These are phyloP conservation scores for Drosophila pectinifera DNA, from an alignment of 1,140 invertebrate genomes.

Conservation along the genomic window DNA sequence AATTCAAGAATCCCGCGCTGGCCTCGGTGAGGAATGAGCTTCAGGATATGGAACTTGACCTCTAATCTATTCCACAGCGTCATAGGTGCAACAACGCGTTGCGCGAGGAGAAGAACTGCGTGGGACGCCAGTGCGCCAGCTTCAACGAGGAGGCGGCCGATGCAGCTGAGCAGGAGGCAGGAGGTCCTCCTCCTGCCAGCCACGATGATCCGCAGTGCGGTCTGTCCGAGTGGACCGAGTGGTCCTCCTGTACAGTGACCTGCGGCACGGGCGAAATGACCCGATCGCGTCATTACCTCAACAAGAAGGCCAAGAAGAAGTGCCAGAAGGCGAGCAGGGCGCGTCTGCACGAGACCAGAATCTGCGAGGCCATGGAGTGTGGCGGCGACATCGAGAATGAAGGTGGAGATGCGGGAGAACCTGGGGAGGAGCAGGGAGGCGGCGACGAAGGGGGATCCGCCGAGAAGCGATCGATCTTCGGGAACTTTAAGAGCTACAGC, in stretches of 20 bases:
- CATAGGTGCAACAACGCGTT: slow-evolving; percentile 86
- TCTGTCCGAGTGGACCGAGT: slow-evolving; percentile 90
- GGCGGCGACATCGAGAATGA: slow-evolving; percentile 70
- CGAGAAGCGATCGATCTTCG: slow-evolving; percentile 67
- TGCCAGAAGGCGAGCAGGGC: slow-evolving; percentile 77
- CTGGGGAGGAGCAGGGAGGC: slow-evolving; percentile 19
- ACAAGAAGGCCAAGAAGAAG: slow-evolving; percentile 77
- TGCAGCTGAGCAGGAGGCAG: slow-evolving; percentile 40
- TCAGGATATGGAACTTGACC: slow-evolving; percentile 22
- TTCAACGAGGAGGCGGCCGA: slow-evolving; percentile 84
- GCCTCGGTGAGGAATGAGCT: slow-evolving; percentile 75
- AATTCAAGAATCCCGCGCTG: slow-evolving; percentile 86
- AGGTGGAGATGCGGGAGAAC: slow-evolving; percentile 12
- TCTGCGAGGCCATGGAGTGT: slow-evolving; percentile 71
- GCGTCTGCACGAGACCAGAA: slow-evolving; percentile 59
- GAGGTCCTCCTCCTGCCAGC: slow-evolving; percentile 1
- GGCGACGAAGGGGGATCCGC: slow-evolving; percentile 35
- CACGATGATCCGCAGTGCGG: slow-evolving; percentile 87
- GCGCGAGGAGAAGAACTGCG: slow-evolving; percentile 86
- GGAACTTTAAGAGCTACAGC: slow-evolving; percentile 77
- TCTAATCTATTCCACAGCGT: slow-evolving; percentile 24
- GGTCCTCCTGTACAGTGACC: slow-evolving; percentile 90
- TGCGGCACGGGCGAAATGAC: slow-evolving; percentile 86
- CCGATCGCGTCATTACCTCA: slow-evolving; percentile 69
- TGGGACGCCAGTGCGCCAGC: slow-evolving; percentile 84